These are phyloP conservation scores for Athene noctua DNA, from an alignment of 2,113 vertebrate genomes.

Conservation along the genomic window DNA sequence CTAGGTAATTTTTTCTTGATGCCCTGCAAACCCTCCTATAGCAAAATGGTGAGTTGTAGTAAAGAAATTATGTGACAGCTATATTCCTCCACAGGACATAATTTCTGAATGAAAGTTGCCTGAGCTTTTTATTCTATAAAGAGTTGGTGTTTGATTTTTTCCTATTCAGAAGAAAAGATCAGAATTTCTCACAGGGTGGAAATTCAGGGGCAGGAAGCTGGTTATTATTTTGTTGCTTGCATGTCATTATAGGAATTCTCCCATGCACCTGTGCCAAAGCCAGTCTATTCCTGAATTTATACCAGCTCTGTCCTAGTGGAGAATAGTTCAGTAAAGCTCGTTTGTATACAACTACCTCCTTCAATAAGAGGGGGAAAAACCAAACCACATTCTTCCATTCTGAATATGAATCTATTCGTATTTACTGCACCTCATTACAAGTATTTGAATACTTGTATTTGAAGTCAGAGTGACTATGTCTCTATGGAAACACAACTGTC, in stretches of 20 bases:
- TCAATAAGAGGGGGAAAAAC: fast-evolving
- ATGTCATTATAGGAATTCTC: not conserved
- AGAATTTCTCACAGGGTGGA: not conserved
- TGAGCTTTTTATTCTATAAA: not conserved
- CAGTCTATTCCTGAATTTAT: not conserved
- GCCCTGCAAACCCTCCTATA: not conserved
- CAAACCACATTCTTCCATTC: not conserved
- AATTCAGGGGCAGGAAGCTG: fast-evolving
- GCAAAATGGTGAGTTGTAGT: not conserved
- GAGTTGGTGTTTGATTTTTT: not conserved
- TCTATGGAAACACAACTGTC: not conserved
- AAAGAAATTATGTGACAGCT: not conserved
- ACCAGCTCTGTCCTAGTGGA: not conserved
- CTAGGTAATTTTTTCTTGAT: not conserved
- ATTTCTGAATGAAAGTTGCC: not conserved
- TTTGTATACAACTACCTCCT: not conserved
- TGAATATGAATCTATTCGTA: not conserved
- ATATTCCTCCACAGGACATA: not conserved
- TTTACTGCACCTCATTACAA: not conserved
- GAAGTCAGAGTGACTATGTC: not conserved
- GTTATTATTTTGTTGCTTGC: not conserved
- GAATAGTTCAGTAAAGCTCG: not conserved
- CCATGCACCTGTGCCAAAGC: not conserved
- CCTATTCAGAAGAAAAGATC: not conserved
- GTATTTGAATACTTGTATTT: not conserved